A percentile compares a stretch with the other conserved stretches of the same genome.
Evolutionary conservation across 2,113 vertebrate genomes (phyloP).

Genomic region (Grallaria varia): DNA sequence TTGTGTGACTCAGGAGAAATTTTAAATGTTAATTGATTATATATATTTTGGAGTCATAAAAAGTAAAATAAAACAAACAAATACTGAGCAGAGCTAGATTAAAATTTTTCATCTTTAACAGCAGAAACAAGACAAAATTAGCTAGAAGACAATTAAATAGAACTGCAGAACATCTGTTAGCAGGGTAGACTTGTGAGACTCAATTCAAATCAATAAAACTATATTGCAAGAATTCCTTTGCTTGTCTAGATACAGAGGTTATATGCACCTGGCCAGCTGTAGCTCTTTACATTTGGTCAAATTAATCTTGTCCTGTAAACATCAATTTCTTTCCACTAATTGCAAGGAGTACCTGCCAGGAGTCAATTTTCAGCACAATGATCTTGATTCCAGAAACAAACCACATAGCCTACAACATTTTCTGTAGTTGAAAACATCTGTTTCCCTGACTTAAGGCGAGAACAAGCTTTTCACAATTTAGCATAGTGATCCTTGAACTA

Average conservation of each 20-base stretch:
- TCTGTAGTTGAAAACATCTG: not conserved
- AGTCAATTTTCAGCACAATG: not conserved
- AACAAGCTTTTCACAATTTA: not conserved
- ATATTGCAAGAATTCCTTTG: not conserved
- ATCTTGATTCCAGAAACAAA: not conserved
- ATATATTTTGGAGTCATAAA: not conserved
- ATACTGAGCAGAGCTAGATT: not conserved
- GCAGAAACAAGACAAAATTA: slow-evolving; percentile 15
- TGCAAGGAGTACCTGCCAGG: not conserved
- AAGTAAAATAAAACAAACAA: not conserved
- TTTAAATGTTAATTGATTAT: not conserved
- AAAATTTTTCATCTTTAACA: not conserved
- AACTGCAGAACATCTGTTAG: not conserved
- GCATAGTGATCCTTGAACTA: not conserved
- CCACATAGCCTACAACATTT: rapidly evolving
- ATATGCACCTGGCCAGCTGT: not conserved
- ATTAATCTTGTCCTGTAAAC: not conserved
- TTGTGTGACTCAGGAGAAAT: not conserved
- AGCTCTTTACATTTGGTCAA: not conserved
- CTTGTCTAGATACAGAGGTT: not conserved
- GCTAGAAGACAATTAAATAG: not conserved
- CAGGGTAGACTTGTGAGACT: not conserved
- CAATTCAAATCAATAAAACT: not conserved
- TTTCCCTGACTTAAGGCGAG: not conserved
- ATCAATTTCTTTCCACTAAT: not conserved